phyloP scores from a whole-genome alignment of 2,113 vertebrate species.

The Pionites leucogaster region DNA sequence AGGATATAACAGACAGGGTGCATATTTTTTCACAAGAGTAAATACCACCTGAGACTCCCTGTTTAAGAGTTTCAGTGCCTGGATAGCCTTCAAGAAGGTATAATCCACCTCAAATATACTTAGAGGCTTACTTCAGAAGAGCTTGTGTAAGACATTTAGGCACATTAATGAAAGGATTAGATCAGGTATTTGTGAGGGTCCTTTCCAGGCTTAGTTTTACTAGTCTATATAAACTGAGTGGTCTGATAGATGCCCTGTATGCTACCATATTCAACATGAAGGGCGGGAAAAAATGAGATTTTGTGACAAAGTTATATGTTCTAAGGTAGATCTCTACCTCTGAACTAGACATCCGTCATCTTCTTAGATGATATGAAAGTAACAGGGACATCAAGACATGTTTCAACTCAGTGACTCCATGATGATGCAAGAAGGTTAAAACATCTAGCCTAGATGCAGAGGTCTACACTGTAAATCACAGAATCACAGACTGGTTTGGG shows the following conservation, averaged over 20 bases:
- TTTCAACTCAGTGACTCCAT: background rate
- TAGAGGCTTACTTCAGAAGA: background rate
- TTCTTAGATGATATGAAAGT: background rate
- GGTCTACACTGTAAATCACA: background rate
- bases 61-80: background rate
- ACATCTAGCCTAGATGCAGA: background rate
- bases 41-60: background rate
- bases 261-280: background rate
- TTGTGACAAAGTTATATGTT: background rate
- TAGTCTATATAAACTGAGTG: background rate
- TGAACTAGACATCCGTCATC: background rate
- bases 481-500: background rate
- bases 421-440: background rate
- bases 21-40: background rate
- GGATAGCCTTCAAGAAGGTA: background rate
- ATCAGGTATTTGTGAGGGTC: background rate
- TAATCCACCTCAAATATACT: background rate
- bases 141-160: background rate
- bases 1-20: fast-evolving
- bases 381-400: background rate
- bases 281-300: fast-evolving
- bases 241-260: background rate
- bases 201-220: background rate
- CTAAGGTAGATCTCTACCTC: background rate
- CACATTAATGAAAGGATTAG: background rate